Percentiles rank a stretch among this genome's conserved stretches.
These are phyloP conservation scores for Orussus abietinus DNA, from an alignment of 1,140 invertebrate species.

Conservation along the genomic window DNA sequence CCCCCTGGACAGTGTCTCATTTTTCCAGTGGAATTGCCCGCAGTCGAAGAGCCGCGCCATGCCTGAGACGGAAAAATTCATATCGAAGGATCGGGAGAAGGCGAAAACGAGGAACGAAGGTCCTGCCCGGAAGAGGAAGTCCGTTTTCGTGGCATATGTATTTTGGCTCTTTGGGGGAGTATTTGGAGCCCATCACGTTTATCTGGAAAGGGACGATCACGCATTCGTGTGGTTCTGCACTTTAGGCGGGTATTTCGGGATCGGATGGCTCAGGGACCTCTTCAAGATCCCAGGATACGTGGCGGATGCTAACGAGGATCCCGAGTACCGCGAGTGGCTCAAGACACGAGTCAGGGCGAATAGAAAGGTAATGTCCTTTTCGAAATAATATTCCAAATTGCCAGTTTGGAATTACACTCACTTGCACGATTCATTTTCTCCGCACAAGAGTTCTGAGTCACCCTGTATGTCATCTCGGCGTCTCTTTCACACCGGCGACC, in stretches of 20 bases:
- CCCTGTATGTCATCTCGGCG: background rate
- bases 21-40: too few species aligned
- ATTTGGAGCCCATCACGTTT: constrained; percentile 88
- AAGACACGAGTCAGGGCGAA: constrained; percentile 60
- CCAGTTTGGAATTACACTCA: too few species aligned
- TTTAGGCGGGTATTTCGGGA: constrained; percentile 78
- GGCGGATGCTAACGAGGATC: constrained; percentile 78
- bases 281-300: constrained; percentile 85
- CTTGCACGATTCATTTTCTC: constrained; percentile 5
- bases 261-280: constrained; percentile 84
- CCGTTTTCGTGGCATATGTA: constrained; percentile 60
- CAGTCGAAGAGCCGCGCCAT: too few species aligned
- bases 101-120: background rate
- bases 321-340: constrained; percentile 64
- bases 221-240: constrained; percentile 85
- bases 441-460: background rate
- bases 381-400: too few species aligned
- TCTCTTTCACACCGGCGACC: background rate
- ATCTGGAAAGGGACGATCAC: constrained; percentile 83
- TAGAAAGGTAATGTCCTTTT: constrained; percentile 57
- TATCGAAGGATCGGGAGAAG: background rate
- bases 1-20: too few species aligned
- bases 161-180: constrained; percentile 84
- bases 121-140: background rate
- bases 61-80: background rate